Percentiles rank a stretch among this genome's conserved stretches.
phyloP scores from a whole-genome alignment of 2,888 invertebrate genomes.

The Vandiemenella viatica region DNA sequence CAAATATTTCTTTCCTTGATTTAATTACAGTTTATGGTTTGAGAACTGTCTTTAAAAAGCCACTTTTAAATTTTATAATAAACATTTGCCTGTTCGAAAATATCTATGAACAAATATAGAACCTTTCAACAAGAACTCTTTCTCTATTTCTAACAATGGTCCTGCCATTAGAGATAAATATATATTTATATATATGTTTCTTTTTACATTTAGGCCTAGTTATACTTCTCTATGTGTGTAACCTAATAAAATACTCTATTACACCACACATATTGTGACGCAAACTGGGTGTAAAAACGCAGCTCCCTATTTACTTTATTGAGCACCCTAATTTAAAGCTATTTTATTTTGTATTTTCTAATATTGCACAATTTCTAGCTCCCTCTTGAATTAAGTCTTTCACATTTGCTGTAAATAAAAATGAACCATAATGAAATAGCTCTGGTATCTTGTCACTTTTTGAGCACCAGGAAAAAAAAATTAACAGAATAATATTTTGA shows the following conservation, averaged over 20 bases:
- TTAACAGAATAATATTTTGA: neutral
- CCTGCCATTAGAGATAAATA: constrained; percentile 15
- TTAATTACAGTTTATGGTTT: constrained; percentile 11
- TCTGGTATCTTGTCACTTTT: constrained; percentile 4
- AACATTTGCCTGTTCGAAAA: constrained; percentile 16
- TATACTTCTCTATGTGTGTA: constrained; percentile 16
- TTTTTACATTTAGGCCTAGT: constrained; percentile 16
- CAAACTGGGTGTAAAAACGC: constrained; percentile 16
- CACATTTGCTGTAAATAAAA: constrained; percentile 9
- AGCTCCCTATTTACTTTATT: constrained; percentile 18
- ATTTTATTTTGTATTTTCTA: constrained; percentile 16
- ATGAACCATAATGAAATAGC: constrained; percentile 7
- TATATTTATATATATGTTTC: constrained; percentile 6
- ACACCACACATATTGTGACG: constrained; percentile 14
- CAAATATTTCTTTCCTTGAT: constrained; percentile 5
- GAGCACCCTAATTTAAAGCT: constrained; percentile 20
- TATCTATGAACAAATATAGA: constrained; percentile 18
- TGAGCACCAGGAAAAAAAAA: constrained; percentile 8
- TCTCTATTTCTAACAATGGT: constrained; percentile 15
- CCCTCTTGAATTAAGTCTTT: constrained; percentile 10
- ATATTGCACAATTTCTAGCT: constrained; percentile 19
- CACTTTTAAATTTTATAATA: constrained; percentile 15
- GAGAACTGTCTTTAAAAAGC: constrained; percentile 14
- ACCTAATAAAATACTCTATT: constrained; percentile 18
- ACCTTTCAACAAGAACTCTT: constrained; percentile 14